phyloP scores from a whole-genome alignment of 1,140 invertebrate species.

The Trinorchestia longiramus region DNA sequence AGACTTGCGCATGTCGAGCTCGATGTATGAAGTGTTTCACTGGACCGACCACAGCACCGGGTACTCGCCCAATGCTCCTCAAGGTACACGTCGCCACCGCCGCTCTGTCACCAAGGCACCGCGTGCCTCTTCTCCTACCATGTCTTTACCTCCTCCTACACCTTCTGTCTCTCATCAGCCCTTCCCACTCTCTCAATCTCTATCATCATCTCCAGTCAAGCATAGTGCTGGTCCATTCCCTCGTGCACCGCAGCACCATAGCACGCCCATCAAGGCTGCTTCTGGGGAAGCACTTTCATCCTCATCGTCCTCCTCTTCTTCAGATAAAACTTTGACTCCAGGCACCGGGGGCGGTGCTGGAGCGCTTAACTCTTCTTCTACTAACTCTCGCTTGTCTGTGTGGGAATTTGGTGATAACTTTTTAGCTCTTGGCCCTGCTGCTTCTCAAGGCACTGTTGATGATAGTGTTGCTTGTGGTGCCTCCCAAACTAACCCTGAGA shows the following conservation, averaged over 20 bases:
- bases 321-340: constrained; percentile 64
- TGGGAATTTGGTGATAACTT: constrained; percentile 67
- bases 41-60: constrained; percentile 72
- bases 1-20: constrained; percentile 80
- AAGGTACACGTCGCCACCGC: constrained; percentile 72
- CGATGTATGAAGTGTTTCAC: constrained; percentile 83
- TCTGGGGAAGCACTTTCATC: constrained; percentile 59
- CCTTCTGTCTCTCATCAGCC: constrained; percentile 59
- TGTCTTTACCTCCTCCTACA: constrained; percentile 60
- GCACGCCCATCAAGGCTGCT: neutral
- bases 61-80: constrained; percentile 68
- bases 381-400: constrained; percentile 65
- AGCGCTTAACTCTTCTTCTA: constrained; percentile 8
- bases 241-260: constrained; percentile 37
- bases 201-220: constrained; percentile 40
- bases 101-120: constrained; percentile 64
- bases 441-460: constrained; percentile 56
- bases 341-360: constrained; percentile 24
- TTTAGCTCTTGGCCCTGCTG: constrained; percentile 64
- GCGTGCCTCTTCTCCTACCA: constrained; percentile 61
- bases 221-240: constrained; percentile 38
- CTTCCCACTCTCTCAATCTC: constrained; percentile 56
- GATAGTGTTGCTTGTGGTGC: constrained; percentile 45
- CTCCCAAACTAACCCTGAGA: constrained; percentile 32
- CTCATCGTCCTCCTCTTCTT: constrained; percentile 64